A percentile compares a stretch with the other conserved stretches of the same genome.
phyloP scores from a whole-genome alignment of 2,888 invertebrate genomes.

The Mylabris sibirica region DNA sequence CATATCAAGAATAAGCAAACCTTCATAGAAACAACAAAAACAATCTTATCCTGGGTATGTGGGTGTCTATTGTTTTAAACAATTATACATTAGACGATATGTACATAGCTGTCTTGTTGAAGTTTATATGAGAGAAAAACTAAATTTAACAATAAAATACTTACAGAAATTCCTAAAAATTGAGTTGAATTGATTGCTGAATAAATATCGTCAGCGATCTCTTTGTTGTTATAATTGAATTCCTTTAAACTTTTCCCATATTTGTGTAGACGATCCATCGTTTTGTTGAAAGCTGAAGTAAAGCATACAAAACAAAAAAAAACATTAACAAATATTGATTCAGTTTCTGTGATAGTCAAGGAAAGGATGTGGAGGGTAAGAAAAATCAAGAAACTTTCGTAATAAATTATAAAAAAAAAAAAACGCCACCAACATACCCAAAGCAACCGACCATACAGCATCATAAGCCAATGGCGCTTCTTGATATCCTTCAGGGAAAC shows the following conservation, averaged over 20 bases:
- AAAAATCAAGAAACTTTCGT: not conserved
- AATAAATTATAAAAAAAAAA: slow-evolving; percentile 10
- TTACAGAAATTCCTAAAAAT: slow-evolving; percentile 96
- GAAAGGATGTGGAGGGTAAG: too few relatives aligned
- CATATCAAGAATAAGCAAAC: not conserved
- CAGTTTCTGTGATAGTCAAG: not conserved
- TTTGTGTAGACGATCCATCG: slow-evolving; percentile 85
- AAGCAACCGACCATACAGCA: slow-evolving; percentile 98
- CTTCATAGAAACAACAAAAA: too few relatives aligned
- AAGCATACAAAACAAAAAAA: slow-evolving; percentile 21
- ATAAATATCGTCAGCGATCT: slow-evolving; percentile 95
- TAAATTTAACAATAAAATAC: slow-evolving; percentile 57
- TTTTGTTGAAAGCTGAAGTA: slow-evolving; percentile 89
- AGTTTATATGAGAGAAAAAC: too few relatives aligned
- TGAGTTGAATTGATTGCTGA: slow-evolving; percentile 98
- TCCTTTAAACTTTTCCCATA: slow-evolving; percentile 87
- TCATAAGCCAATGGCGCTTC: slow-evolving; percentile 99
- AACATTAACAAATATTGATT: slow-evolving; percentile 18
- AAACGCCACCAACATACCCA: slow-evolving; percentile 73
- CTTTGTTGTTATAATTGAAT: slow-evolving; percentile 94
- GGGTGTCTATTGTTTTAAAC: not conserved
- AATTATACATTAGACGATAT: too few relatives aligned
- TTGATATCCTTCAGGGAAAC: slow-evolving; percentile 93
- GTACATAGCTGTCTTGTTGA: too few relatives aligned
- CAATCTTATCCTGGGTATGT: not conserved